phyloP scores from a whole-genome alignment of 2,797 vertebrate species.

The Manis crassicaudata region DNA sequence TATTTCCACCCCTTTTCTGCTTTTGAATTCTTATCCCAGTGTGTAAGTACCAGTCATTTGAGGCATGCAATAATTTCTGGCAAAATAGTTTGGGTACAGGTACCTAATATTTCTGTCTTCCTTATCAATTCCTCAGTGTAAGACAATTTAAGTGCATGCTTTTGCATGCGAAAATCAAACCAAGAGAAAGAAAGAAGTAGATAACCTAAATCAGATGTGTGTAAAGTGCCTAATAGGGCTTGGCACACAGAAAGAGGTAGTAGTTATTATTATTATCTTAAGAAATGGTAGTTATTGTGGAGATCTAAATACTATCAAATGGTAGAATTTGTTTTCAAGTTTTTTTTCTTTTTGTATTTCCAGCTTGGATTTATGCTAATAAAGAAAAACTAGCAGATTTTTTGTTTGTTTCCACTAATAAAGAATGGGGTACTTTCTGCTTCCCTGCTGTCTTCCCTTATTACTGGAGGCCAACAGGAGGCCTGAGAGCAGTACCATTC shows the following conservation, averaged over 20 bases:
- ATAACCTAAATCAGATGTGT: not conserved
- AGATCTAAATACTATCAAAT: not conserved
- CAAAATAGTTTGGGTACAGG: not conserved
- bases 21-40: not conserved
- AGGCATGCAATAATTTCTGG: not conserved
- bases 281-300: not conserved
- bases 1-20: not conserved
- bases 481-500: not conserved
- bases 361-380: not conserved
- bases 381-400: not conserved
- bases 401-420: not conserved
- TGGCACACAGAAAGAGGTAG: not conserved
- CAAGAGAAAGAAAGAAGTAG: conserved; percentile 16
- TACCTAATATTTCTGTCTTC: not conserved
- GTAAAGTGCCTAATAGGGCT: not conserved
- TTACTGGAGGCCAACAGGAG: not conserved
- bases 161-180: conserved; percentile 19
- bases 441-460: not conserved
- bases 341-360: conserved; percentile 32
- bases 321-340: not conserved
- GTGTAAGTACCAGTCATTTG: not conserved
- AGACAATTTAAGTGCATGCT: not conserved
- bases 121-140: not conserved
- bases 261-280: not conserved
- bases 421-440: not conserved